A percentile compares a stretch with the other conserved stretches of the same genome.
These are phyloP conservation scores for Erethizon dorsatum DNA, from an alignment of 2,797 vertebrate genomes.

Conservation along the genomic window DNA sequence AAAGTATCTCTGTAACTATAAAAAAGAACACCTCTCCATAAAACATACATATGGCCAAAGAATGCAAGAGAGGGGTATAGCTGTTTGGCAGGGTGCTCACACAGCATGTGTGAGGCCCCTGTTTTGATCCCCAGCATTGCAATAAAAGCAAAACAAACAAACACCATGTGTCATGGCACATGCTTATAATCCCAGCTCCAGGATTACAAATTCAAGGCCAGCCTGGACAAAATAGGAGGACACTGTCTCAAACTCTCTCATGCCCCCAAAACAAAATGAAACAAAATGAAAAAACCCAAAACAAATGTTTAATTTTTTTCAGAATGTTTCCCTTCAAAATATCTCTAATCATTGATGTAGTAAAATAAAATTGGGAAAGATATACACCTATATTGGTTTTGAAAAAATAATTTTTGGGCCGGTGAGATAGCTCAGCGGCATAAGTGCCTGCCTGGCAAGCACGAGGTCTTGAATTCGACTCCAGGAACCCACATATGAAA, in stretches of 20 bases:
- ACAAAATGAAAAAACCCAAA: neutral
- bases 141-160: neutral
- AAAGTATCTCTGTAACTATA: neutral
- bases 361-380: slow-evolving; percentile 14
- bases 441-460: too few relatives aligned
- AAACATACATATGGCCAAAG: neutral
- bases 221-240: neutral
- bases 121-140: neutral
- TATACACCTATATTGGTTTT: slow-evolving; percentile 21
- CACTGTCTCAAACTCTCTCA: neutral
- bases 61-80: neutral
- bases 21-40: neutral
- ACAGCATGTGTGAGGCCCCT: too few relatives aligned
- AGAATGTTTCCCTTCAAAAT: slow-evolving; percentile 41
- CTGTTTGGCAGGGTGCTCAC: neutral
- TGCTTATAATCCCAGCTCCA: neutral
- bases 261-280: neutral
- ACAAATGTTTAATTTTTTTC: neutral
- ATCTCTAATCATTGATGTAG: neutral
- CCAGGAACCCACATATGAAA: too few relatives aligned
- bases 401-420: neutral
- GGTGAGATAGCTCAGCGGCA: too few relatives aligned
- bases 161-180: neutral
- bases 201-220: neutral
- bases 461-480: too few relatives aligned